Conservation (phyloP, 2,888 invertebrate genomes). For the Morinoia aosen region DNA sequence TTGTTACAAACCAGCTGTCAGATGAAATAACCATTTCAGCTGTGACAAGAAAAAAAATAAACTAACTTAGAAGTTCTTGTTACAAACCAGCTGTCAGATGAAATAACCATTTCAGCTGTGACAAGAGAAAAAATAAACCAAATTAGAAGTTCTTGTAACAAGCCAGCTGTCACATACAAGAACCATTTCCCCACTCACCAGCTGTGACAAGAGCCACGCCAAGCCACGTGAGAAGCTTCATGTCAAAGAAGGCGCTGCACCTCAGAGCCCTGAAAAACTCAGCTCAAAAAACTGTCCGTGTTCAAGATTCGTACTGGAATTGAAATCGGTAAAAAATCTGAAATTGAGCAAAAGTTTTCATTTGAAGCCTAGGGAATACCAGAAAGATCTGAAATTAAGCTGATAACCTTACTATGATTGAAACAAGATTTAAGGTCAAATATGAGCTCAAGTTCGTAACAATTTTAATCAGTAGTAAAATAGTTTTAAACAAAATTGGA, state of each 20-base stretch:
- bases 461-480: too few relatives aligned
- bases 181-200: background rate
- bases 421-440: background rate
- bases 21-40: too few relatives aligned
- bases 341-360: background rate
- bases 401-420: background rate
- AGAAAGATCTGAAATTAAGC: too few relatives aligned
- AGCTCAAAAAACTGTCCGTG: background rate
- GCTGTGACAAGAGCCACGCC: background rate
- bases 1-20: too few relatives aligned
- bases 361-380: background rate
- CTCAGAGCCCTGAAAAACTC: background rate
- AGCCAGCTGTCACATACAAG: too few relatives aligned
- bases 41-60: too few relatives aligned
- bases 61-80: too few relatives aligned
- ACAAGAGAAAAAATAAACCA: too few relatives aligned
- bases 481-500: background rate
- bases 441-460: background rate
- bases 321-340: background rate
- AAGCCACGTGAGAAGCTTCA: background rate
- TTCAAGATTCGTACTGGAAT: background rate
- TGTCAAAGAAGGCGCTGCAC: background rate
- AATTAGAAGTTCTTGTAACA: too few relatives aligned
- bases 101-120: too few relatives aligned
- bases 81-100: too few relatives aligned